Evolutionary conservation across 2,113 vertebrate genomes (phyloP).

Genomic region (Chunga burmeisteri): DNA sequence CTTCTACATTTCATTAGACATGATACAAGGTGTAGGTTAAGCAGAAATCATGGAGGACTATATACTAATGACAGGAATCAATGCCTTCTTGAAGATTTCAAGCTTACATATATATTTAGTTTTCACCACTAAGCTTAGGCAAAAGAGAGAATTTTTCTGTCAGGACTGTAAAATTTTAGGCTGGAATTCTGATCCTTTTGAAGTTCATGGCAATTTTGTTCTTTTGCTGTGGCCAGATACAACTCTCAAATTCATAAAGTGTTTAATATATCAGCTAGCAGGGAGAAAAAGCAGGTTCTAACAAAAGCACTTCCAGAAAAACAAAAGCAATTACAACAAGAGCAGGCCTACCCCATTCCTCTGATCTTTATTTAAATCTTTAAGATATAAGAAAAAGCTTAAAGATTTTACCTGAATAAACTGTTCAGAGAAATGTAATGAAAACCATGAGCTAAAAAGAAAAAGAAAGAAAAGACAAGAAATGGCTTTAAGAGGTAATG

Average conservation of each 20-base stretch:
- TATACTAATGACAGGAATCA: not conserved
- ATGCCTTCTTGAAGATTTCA: not conserved
- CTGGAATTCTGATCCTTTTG: conserved; percentile 12
- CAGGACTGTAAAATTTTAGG: not conserved
- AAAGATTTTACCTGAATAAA: not conserved
- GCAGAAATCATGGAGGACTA: not conserved
- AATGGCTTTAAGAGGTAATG: not conserved
- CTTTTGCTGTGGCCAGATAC: not conserved
- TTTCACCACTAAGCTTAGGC: not conserved
- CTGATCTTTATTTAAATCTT: conserved; percentile 21
- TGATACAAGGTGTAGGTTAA: not conserved
- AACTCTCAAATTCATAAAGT: conserved; percentile 37
- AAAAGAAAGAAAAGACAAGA: not conserved
- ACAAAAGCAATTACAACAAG: not conserved
- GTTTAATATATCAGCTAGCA: conserved; percentile 54
- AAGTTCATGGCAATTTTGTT: conserved; percentile 11
- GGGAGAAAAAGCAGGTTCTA: conserved; percentile 31
- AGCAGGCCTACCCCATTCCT: not conserved
- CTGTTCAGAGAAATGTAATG: not conserved
- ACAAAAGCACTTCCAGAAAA: conserved; percentile 34
- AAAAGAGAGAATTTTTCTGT: not conserved
- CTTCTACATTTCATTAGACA: not conserved
- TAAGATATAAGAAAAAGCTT: not conserved
- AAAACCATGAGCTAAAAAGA: not conserved
- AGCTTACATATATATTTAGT: not conserved